Conservation (phyloP, 2,888 invertebrate species). For the Phlogophora meticulosa region DNA sequence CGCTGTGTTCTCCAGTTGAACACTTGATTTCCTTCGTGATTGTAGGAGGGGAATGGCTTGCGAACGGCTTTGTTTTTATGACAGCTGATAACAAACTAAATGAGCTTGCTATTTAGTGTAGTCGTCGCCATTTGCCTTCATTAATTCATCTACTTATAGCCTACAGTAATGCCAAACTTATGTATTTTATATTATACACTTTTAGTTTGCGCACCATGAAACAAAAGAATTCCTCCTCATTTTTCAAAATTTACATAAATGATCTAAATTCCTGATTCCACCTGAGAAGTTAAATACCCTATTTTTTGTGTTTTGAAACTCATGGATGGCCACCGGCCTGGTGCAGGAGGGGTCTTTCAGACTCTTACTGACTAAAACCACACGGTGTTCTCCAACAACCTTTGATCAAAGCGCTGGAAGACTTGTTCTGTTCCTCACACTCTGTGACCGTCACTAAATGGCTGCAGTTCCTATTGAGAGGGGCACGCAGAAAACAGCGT, state of each 20-base stretch:
- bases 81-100: slow-evolving; percentile 65
- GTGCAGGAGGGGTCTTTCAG: too few species aligned
- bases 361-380: too few species aligned
- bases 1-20: slow-evolving; percentile 32
- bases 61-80: slow-evolving; percentile 73
- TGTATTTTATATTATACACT: slow-evolving; percentile 26
- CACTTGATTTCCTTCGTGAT: slow-evolving; percentile 42
- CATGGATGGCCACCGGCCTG: too few species aligned
- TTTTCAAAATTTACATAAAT: background rate
- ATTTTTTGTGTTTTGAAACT: background rate
- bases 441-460: too few species aligned
- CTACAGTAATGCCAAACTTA: slow-evolving; percentile 15
- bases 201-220: slow-evolving; percentile 6
- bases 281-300: background rate
- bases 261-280: background rate
- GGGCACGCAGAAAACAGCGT: too few species aligned
- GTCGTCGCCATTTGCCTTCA: slow-evolving; percentile 36
- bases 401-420: too few species aligned
- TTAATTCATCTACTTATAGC: slow-evolving; percentile 16
- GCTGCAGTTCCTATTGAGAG: too few species aligned
- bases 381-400: too few species aligned
- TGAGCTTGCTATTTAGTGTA: slow-evolving; percentile 32
- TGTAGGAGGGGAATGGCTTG: slow-evolving; percentile 58
- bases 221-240: background rate
- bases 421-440: too few species aligned